Percentiles rank a stretch among this genome's conserved stretches.
phyloP scores from a whole-genome alignment of 1,140 invertebrate species.

The Drosophila fuyamai region DNA sequence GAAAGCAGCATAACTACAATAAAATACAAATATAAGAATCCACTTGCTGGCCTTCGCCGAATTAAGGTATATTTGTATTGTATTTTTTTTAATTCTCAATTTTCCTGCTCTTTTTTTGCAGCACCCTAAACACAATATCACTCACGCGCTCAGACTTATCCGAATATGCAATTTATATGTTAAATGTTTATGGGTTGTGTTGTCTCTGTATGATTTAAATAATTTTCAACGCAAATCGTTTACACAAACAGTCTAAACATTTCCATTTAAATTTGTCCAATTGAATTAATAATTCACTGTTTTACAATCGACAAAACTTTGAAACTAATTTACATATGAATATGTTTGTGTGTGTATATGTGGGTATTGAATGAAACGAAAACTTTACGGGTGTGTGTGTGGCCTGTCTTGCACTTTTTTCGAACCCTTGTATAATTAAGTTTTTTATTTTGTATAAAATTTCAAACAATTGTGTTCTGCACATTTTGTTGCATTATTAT shows the following conservation, averaged over 20 bases:
- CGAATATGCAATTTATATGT: slow-evolving; percentile 68
- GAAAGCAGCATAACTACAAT: slow-evolving; percentile 50
- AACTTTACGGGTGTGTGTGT: slow-evolving; percentile 47
- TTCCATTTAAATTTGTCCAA: slow-evolving; percentile 7
- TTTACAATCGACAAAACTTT: slow-evolving; percentile 54
- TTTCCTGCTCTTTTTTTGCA: slow-evolving; percentile 55
- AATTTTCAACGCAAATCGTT: slow-evolving; percentile 22
- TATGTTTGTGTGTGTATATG: slow-evolving; percentile 24
- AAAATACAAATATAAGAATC: slow-evolving; percentile 52
- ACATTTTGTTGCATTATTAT: slow-evolving; percentile 30
- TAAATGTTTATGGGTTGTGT: slow-evolving; percentile 44
- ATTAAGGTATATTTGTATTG: slow-evolving; percentile 30
- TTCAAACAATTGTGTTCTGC: slow-evolving; percentile 53
- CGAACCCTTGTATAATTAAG: slow-evolving; percentile 46
- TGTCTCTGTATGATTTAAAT: slow-evolving; percentile 20
- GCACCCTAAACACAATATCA: slow-evolving; percentile 85
- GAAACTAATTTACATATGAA: slow-evolving; percentile 48
- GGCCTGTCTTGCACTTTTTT: slow-evolving; percentile 47
- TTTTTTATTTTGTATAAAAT: slow-evolving; percentile 61
- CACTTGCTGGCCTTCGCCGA: neutral
- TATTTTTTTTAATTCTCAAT: slow-evolving; percentile 41
- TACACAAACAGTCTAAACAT: slow-evolving; percentile 22
- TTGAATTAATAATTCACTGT: slow-evolving; percentile 25
- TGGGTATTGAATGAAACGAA: slow-evolving; percentile 27
- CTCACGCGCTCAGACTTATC: slow-evolving; percentile 84